Base-by-base conservation (phyloP, 1,140 invertebrate genomes). In the Holotrichia oblita region DNA sequence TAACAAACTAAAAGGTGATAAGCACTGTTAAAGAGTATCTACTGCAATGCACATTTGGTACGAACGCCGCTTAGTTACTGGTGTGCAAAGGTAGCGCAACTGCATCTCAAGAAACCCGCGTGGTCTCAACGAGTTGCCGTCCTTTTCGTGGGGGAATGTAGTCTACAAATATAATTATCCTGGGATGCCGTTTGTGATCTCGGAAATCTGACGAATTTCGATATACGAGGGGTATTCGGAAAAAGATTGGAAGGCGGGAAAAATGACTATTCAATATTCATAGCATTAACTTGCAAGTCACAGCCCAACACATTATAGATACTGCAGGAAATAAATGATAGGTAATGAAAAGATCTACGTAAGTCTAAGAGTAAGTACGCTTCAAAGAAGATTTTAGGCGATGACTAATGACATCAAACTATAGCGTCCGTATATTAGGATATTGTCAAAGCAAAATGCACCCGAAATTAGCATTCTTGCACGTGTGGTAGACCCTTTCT, bases 11-110 rank as follows among this genome's bases (percentile, higher is more conserved):
- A 34, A n/a, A 14, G 48, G 14, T 17, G 48, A 55, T 55, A 17
- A 17, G 17, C 48, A n/a, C 48, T 17, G 6, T 55, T 17, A 34
- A 55, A 3, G 48, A 55, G 48, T 17, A 55, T n/a, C 48, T 55
- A n/a, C 48, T 55, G 48, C n/a, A 55, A 55, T 55, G 48, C 48
- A 55, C 48, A 55, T 55, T 55, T 55, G 48, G 48, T 55, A 17
- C 48, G 48, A 55, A 55, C 48, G 17, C 48, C 48, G 48, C 48
- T 55, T 55, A 55, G 48, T 55, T 55, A 55, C 48, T 55, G 48
- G 48, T 55, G 48, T 17, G 48, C 48, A 55, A 55, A 55, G 48
- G 48, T 55, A 55, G 48, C 42, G 42, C 14, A 9, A 14, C 48
- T 55, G 48, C 48, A 55, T 55, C 48, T 55, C 48, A 55, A 17